These are phyloP conservation scores for Agapostemon virescens DNA, from an alignment of 2,888 invertebrate genomes.

Conservation along the genomic window DNA sequence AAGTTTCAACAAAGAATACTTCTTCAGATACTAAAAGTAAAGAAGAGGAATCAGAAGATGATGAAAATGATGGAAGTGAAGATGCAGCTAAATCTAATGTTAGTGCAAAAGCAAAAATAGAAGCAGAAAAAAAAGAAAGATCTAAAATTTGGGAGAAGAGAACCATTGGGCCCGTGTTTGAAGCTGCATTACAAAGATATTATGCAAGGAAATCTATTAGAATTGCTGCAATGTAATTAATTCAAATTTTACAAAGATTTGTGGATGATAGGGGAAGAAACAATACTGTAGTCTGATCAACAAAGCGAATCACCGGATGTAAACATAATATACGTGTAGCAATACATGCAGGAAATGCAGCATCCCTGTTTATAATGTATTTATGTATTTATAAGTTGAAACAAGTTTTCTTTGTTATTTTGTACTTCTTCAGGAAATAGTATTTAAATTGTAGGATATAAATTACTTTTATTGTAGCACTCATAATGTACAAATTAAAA, in stretches of 20 bases:
- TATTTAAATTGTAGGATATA: slow-evolving; percentile 24
- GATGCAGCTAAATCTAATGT: slow-evolving; percentile 19
- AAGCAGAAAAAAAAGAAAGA: slow-evolving; percentile 48
- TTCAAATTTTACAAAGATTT: slow-evolving; percentile 7
- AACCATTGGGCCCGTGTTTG: slow-evolving; percentile 89
- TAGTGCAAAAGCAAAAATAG: slow-evolving; percentile 34
- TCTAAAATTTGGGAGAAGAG: slow-evolving; percentile 90
- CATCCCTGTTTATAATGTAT: too few species aligned
- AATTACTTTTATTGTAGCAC: slow-evolving; percentile 25
- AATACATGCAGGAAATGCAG: too few species aligned
- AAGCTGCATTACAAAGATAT: slow-evolving; percentile 88
- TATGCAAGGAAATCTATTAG: slow-evolving; percentile 87
- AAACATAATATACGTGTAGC: too few species aligned
- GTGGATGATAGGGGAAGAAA: too few species aligned
- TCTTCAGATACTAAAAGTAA: slow-evolving; percentile 1
- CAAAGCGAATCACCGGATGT: too few species aligned
- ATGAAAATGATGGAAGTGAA: slow-evolving; percentile 37
- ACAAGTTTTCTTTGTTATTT: background rate
- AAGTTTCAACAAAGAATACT: slow-evolving; percentile 32
- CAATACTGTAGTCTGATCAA: too few species aligned
- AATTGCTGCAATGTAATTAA: slow-evolving; percentile 57
- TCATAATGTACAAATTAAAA: slow-evolving; percentile 23
- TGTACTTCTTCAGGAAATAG: slow-evolving; percentile 12
- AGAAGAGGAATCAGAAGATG: slow-evolving; percentile 31
- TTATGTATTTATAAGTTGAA: background rate